Evolutionary conservation across 2,797 vertebrate species (phyloP), one percentile per base, ranked within the genome.

Genomic region (Scyliorhinus canicula): DNA sequence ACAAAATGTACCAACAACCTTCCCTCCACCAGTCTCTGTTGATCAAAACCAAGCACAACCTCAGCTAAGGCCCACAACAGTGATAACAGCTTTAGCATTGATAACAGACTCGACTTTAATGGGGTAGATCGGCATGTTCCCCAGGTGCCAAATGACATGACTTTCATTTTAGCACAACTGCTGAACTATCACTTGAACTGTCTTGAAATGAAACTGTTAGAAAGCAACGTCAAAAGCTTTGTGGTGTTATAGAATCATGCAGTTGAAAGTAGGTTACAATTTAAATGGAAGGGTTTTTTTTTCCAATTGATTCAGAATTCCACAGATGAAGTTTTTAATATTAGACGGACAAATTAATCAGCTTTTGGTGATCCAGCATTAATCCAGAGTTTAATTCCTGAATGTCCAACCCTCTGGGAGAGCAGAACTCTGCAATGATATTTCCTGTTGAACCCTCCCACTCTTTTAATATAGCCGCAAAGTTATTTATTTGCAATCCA

Each of bases 401-500:
- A 65, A 65, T 44, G 6, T 60, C 57, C 60, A 91, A 91, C 88
- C 60, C 44, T 91, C 40, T 44, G 7, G 24, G 57, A 26, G 21
- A 65, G 60, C 88, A 65, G 88, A 91, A 91, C 19, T 91, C 40
- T 91, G 88, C 19, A 40, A 44, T 65, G 65, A 91, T 65, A 44
- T 21, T 19, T 91, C 88, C 60, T 65, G n/a, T 65, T 91, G 88
- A 60, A 91, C 26, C 8, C 88, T 44, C n/a, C 65, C 57, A 91
- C 65, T 91, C 65, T 91, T 65, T 91, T 91, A 91, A 44, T 91
- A 44, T 40, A 47, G 79, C 44, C 7, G 6, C 40, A 82, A 44
- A 91, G 44, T 91, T 91, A 91, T 65, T 88, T 86, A 55, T 88
- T 91, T 91, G n/a, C 19, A 65, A 91, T 91, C 60, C n/a, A 91